Evolutionary conservation across 2,888 invertebrate genomes (phyloP).

Genomic region (Parnassius mnemosyne): DNA sequence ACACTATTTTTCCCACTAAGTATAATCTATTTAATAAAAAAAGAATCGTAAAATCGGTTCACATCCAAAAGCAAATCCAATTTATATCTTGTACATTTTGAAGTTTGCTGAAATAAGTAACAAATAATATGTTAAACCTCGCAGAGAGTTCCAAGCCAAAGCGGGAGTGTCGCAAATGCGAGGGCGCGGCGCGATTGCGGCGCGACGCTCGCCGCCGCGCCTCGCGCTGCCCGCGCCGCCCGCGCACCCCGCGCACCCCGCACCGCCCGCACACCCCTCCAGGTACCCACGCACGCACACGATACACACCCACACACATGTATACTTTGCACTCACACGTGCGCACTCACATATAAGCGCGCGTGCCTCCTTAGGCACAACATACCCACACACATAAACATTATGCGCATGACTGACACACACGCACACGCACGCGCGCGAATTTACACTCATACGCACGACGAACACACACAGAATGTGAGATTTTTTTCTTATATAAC

Average conservation of each 20-base stretch:
- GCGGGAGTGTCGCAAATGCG: constrained; percentile 37
- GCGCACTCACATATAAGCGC: too few species aligned
- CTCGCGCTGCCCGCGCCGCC: constrained; percentile 41
- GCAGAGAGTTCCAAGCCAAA: constrained; percentile 66
- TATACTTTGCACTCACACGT: constrained; percentile 12
- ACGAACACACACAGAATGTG: neutral
- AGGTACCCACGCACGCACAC: too few species aligned
- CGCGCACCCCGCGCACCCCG: neutral
- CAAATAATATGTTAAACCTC: neutral
- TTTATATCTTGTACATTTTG: too few species aligned
- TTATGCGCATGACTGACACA: neutral
- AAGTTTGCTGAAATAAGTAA: too few species aligned
- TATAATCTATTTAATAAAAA: too few species aligned
- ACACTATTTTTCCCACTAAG: too few species aligned
- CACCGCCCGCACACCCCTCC: too few species aligned
- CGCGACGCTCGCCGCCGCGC: constrained; percentile 34
- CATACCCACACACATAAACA: constrained; percentile 9
- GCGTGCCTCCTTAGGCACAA: constrained; percentile 26
- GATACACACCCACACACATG: neutral
- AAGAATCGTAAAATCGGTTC: too few species aligned
- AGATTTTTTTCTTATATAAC: too few species aligned
- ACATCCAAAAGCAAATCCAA: too few species aligned
- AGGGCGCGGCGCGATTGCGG: constrained; percentile 28
- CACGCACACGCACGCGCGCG: too few species aligned
- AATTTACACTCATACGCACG: too few species aligned